Base-by-base conservation (phyloP, 2,888 invertebrate species). In the Cheilosia variabilis region DNA sequence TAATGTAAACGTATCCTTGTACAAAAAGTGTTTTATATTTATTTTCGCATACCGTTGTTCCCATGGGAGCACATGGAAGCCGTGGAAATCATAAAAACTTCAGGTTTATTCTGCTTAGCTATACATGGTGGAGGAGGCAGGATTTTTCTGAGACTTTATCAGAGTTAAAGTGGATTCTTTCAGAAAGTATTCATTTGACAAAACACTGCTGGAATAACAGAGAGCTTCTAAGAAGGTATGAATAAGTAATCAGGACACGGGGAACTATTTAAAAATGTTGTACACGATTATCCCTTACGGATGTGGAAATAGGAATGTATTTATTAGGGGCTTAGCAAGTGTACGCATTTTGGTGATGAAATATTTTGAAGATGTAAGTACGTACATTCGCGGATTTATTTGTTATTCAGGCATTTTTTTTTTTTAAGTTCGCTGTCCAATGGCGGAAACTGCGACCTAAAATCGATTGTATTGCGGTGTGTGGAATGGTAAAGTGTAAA, bases 101-200 rank as follows among this genome's bases (percentile, higher is more conserved):
- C 37, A 43, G 31, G 19, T 37, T 66, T 62, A 45, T 37, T 58
- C 41, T 77, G 63, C 66, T 0, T 13, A 37, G 9, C 2, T 3
- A 37, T 10, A 37, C 13, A 37, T 37, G 37, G 75, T 60, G 5
- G 22, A 58, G 71, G 45, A 58, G 63, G 17, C 65, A 65, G 77
- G 82, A 77, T 53, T 63, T 76, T 63, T 65, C 62, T 66, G 22
- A 31, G 55, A 55, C 34, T 45, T 53, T 65, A 37, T 53, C 47
- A 34, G 27, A 15, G 60, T 41, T 58, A 45, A 31, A 65, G 71
- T 78, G 78, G 78, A 77, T 81, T 71, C 57, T 57, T 68, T 55
- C 65, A 37, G 50, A 63, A 81, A 76, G 65, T 81, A 71, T 82
- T 77, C 71, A 72, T 82, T 72, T 78, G 7, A 31, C 72, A 78